Base-by-base conservation (phyloP, 1,140 invertebrate genomes). In the Heliconius congener region DNA sequence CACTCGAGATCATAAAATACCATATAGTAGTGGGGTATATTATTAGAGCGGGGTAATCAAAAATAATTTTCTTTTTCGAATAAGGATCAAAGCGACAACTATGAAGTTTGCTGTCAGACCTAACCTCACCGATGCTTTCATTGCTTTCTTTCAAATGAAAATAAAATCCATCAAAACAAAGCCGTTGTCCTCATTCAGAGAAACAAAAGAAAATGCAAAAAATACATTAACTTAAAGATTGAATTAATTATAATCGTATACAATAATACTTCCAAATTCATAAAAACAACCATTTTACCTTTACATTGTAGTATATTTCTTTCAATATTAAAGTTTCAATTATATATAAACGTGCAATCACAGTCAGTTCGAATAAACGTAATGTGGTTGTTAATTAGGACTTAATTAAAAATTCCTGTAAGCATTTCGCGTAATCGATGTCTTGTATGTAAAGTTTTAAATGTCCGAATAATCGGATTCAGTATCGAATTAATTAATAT, bases 361-460 rank as follows among this genome's bases (percentile, higher is more conserved):
- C 3, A 66, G 23, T 66, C 60, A 66, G 60, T 66, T 66, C 27
- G 9, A 27, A 66, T 66, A 66, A 66, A 30, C 23, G 1, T 66
- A 66, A 66, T 66, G 60, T 66, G 60, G 60, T 30, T 30, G 60
- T 66, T 66, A 66, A 66, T 66, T 66, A 66, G 60, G 60, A 30
- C 23, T 66, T 66, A 16, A 66, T 66, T 66, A 30, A 66, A 66
- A 30, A 66, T n/a, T 16, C 27, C 60, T 30, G 60, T 66, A 27
- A 66, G 27, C 27, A 11, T 66, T 66, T 66, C 60, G 60, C 60
- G 13, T 66, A 66, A 66, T 66, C 60, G 23, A 66, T 66, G 60
- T 66, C 27, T 66, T 30, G 23, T 30, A 66, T 30, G 60, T 66
- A 16, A 5, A 66, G 23, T 30, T 66, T 66, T 66, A 30, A 27